phyloP scores from a whole-genome alignment of 1,140 invertebrate genomes.

The Maconellicoccus hirsutus region DNA sequence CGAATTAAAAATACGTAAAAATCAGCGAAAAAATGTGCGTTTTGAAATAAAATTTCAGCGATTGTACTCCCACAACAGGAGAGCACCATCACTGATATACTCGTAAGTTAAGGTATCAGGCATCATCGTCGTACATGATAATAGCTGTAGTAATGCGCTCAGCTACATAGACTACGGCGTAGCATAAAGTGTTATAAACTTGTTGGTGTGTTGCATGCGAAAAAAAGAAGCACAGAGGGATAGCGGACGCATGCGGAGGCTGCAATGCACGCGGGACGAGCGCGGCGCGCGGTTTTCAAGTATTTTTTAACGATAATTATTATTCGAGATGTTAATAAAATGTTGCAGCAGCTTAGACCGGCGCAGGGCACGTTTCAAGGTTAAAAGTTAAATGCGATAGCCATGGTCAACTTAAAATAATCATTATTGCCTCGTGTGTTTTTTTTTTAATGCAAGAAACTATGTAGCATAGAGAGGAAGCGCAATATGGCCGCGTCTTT shows the following conservation, averaged over 20 bases:
- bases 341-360: conserved; percentile 12
- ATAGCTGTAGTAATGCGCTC: too few species aligned
- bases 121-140: too few species aligned
- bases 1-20: too few species aligned
- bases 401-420: conserved; percentile 18
- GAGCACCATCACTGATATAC: too few species aligned
- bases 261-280: not conserved
- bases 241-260: not conserved
- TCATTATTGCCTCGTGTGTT: conserved; percentile 15
- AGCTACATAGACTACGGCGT: too few species aligned
- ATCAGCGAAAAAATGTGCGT: too few species aligned
- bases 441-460: not conserved
- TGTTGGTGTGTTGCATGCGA: too few species aligned
- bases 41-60: too few species aligned
- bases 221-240: not conserved
- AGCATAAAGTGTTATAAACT: too few species aligned
- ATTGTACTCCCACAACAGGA: too few species aligned
- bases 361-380: conserved; percentile 20
- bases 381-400: conserved; percentile 19
- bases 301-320: conserved; percentile 18
- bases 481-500: not conserved
- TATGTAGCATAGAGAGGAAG: not conserved
- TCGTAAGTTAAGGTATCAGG: too few species aligned
- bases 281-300: not conserved
- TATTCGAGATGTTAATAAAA: conserved; percentile 21